Evolutionary conservation across 2,113 vertebrate species (phyloP).

Genomic region (Hippoglossus stenolepis): DNA sequence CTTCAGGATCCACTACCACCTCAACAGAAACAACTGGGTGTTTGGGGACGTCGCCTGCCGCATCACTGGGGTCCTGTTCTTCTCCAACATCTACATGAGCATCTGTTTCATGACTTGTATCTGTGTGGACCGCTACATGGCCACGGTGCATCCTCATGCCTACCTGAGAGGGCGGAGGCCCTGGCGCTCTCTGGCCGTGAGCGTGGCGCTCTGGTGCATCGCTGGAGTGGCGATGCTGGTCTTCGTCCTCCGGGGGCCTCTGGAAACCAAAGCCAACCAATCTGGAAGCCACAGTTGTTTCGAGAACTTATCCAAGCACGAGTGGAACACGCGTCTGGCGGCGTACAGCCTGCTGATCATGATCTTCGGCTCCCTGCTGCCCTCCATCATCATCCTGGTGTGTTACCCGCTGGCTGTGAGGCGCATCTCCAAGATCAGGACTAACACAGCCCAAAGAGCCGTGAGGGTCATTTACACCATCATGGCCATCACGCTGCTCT

Average conservation of each 20-base stretch:
- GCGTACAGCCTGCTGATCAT: no score
- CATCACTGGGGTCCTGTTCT: conserved; percentile 78
- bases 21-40: conserved; percentile 81
- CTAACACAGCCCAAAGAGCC: no score
- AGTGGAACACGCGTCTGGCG: no score
- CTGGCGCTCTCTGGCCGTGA: conserved; percentile 22
- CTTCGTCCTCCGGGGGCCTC: conserved; percentile 68
- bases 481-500: no score
- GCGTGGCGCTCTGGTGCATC: conserved; percentile 69
- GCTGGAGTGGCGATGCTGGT: conserved; percentile 20
- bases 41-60: conserved; percentile 81
- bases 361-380: no score
- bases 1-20: conserved; percentile 86
- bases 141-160: conserved; percentile 80
- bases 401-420: no score
- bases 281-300: no score
- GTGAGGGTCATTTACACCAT: no score
- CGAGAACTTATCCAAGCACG: no score
- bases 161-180: conserved; percentile 74
- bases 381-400: no score
- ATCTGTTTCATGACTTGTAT: conserved; percentile 86
- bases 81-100: conserved; percentile 85
- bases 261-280: conserved; percentile 15
- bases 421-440: no score
- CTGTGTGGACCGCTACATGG: conserved; percentile 85